Evolutionary conservation across 2,113 vertebrate species (phyloP).

Genomic region (Ameiurus melas): DNA sequence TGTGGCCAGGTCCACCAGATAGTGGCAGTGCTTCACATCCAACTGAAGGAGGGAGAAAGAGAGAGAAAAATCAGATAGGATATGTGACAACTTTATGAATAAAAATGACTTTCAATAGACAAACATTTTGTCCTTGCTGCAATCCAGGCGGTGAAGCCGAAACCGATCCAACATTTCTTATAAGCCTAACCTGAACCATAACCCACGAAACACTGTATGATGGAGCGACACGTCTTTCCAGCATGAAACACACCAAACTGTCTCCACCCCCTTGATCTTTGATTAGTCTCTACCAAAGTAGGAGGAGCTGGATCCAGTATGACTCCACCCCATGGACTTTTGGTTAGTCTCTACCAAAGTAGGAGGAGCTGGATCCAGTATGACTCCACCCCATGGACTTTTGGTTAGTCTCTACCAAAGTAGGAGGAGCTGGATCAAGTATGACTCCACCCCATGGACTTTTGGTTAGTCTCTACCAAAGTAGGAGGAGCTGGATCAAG

Average conservation of each 20-base stretch:
- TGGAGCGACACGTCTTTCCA: neutral
- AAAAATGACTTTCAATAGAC: neutral
- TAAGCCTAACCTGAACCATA: neutral
- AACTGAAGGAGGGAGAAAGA: slow-evolving; percentile 70
- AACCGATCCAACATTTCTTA: neutral
- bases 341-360: too few relatives aligned
- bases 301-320: too few relatives aligned
- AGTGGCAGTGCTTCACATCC: slow-evolving; percentile 91
- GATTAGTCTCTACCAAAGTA: neutral
- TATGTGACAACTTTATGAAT: neutral
- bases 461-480: too few relatives aligned
- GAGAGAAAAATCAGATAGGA: slow-evolving; percentile 30
- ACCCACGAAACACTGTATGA: neutral
- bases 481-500: too few relatives aligned
- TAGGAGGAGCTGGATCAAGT: too few relatives aligned
- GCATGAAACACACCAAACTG: neutral
- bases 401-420: too few relatives aligned
- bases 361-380: too few relatives aligned
- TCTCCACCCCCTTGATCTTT: neutral
- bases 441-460: too few relatives aligned
- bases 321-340: too few relatives aligned
- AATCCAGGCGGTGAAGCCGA: neutral
- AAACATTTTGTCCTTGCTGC: neutral
- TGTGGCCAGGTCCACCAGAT: slow-evolving; percentile 90
- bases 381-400: too few relatives aligned